Percentiles rank a stretch among this genome's conserved stretches.
phyloP scores from a whole-genome alignment of 1,140 invertebrate genomes.

The Caenorhabditis tropicalis region DNA sequence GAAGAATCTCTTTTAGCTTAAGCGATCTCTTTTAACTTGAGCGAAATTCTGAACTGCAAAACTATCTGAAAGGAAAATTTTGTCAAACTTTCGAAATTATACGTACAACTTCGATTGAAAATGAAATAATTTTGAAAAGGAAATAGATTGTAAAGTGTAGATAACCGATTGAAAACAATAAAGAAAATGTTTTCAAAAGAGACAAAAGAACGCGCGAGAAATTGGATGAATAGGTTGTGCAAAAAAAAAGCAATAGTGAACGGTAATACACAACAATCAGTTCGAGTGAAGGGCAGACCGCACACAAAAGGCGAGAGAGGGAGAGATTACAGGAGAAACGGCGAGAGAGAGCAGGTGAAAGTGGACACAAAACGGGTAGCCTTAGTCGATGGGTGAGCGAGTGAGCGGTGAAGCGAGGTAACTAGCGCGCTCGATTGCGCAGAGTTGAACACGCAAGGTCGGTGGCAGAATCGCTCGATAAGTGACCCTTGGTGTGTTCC shows the following conservation, averaged over 20 bases:
- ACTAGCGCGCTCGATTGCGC: constrained; percentile 34
- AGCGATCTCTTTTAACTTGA: too few species aligned
- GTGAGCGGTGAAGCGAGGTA: constrained; percentile 15
- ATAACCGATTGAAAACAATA: background rate
- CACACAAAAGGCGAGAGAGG: background rate
- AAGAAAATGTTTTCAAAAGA: background rate
- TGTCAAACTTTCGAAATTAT: too few species aligned
- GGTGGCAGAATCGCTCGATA: constrained; percentile 37
- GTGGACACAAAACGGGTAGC: constrained; percentile 3
- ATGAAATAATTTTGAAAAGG: too few species aligned
- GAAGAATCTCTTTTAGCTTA: too few species aligned
- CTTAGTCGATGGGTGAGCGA: background rate
- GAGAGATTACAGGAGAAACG: background rate
- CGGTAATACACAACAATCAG: constrained; percentile 44
- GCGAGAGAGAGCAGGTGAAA: constrained; percentile 5
- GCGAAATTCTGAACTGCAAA: too few species aligned
- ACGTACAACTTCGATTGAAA: too few species aligned
- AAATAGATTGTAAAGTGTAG: too few species aligned
- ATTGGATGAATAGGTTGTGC: constrained; percentile 12
- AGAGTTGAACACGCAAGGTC: constrained; percentile 32
- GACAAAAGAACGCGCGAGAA: background rate
- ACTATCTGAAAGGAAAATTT: too few species aligned
- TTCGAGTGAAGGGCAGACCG: constrained; percentile 30
- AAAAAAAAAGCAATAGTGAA: constrained; percentile 35
- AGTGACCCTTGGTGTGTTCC: constrained; percentile 37